Percentiles rank a stretch among this genome's conserved stretches.
Evolutionary conservation across 2,888 invertebrate species (phyloP).

Genomic region (Heliconius cydno): DNA sequence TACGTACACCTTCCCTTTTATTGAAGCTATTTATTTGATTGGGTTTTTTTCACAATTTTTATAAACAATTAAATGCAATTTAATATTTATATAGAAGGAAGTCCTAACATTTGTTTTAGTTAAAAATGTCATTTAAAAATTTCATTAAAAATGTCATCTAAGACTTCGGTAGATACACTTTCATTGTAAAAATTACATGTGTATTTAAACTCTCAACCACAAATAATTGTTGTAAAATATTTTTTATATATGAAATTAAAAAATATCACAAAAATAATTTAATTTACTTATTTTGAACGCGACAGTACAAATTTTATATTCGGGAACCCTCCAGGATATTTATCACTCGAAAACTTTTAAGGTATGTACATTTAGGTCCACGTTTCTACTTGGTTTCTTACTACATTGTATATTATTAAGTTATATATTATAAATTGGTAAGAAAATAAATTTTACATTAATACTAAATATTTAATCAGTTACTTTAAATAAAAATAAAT

Average conservation of each 20-base stretch:
- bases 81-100: neutral
- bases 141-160: too few relatives aligned
- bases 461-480: neutral
- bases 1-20: slow-evolving; percentile 35
- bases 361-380: slow-evolving; percentile 66
- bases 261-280: neutral
- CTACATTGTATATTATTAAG: slow-evolving; percentile 49
- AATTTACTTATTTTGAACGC: slow-evolving; percentile 17
- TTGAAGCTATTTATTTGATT: neutral
- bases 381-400: slow-evolving; percentile 49
- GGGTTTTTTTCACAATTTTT: neutral
- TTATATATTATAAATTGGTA: slow-evolving; percentile 9
- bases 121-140: neutral
- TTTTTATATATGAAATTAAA: neutral
- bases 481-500: neutral
- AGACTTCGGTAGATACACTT: neutral
- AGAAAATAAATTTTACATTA: neutral
- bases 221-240: neutral
- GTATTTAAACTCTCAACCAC: neutral
- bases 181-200: neutral
- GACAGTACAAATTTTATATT: slow-evolving; percentile 67
- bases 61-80: neutral
- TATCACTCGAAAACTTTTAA: slow-evolving; percentile 70
- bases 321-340: slow-evolving; percentile 61
- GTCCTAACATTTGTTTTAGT: neutral